Evolutionary conservation across 2,888 invertebrate species (phyloP), one percentile per base, ranked within the genome.

Genomic region (Candidula unifasciata): DNA sequence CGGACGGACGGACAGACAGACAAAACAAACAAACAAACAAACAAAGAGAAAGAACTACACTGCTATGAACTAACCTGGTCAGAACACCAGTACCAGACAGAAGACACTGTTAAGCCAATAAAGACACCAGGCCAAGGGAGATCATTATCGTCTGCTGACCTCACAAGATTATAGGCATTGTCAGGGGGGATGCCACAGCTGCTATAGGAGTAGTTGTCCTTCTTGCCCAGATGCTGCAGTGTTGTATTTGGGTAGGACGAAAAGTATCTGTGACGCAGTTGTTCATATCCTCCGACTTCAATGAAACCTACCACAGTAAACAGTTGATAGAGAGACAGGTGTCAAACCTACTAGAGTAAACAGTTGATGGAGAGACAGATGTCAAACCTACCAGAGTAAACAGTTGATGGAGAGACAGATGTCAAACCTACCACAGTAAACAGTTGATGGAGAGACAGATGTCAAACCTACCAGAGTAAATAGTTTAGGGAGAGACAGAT

Each of bases 201-300:
- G 44, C 89, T 89, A 85, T 91, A 92, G 44, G 88, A 85, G 86
- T 91, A 89, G 85, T 87, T 90, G 44, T 84, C 79, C 68, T 88
- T 68, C 52, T 85, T 85, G 30, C 86, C 89, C 74, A 89, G 89
- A 85, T 91, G 88, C 8, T 82, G 44, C 52, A 87, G 84, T 2
- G 91, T 91, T 1, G 91, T 90, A 84, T 92, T 89, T 8, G 93
- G 92, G 86, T 88, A 90, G 10, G 93, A 89, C 27, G 89, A 88
- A 80, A 93, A 93, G 89, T 91, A 95, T 27, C 92, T 89, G 33
- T 92, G 90, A 16, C 94, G 90, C 64, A 95, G 86, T 13, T 88
- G 89, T 27, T 93, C 90, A 87, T 95, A 95, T 5, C 95, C 95
- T 3, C 95, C 95, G 6, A 95, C 94, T 82, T 92, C 91, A 33